phyloP scores from a whole-genome alignment of 2,888 invertebrate genomes.

The Nephrotoma appendiculata region DNA sequence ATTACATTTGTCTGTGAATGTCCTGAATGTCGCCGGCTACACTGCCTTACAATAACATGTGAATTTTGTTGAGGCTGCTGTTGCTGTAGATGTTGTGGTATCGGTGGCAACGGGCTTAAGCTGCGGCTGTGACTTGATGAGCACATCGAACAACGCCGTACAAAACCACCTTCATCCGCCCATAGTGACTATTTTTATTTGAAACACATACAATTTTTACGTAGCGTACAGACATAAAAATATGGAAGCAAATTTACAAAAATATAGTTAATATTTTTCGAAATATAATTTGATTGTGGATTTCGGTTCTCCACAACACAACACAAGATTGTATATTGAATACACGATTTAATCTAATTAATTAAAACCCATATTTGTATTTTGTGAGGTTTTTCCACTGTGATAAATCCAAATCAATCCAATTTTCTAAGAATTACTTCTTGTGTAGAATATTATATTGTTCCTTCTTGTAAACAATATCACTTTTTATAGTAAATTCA shows the following conservation, averaged over 20 bases:
- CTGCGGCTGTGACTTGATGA: neutral
- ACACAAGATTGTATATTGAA: no score
- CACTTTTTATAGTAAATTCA: no score
- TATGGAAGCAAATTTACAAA: neutral
- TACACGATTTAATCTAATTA: neutral
- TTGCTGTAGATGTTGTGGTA: neutral
- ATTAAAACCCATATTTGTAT: neutral
- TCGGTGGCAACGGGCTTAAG: neutral
- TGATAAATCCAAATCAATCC: no score
- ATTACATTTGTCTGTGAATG: neutral
- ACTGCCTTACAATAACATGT: neutral
- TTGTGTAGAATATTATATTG: no score
- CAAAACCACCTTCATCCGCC: neutral
- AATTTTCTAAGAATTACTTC: no score
- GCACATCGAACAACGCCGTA: conserved; percentile 9
- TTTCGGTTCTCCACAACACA: no score
- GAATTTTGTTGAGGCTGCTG: neutral
- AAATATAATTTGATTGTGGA: no score
- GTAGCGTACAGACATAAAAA: neutral
- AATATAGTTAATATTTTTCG: neutral
- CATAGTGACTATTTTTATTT: neutral
- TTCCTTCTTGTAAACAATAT: no score
- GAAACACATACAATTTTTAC: neutral
- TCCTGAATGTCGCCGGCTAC: neutral
- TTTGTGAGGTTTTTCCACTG: no score